Evolutionary conservation across 2,113 vertebrate genomes (phyloP).

Genomic region (Pachycephala philippinensis): DNA sequence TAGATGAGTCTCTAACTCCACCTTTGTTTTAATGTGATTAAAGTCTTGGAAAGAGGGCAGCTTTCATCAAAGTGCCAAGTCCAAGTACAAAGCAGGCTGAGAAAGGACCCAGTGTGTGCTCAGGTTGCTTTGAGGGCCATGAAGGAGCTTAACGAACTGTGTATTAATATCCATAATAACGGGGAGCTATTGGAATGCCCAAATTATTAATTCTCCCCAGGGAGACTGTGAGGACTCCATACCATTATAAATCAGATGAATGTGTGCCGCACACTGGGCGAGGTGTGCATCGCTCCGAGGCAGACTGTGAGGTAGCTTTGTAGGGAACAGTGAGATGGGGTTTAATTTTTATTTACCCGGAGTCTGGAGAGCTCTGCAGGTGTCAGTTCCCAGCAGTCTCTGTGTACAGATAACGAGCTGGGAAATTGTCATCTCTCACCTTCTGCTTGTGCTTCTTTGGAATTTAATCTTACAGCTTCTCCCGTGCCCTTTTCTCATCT

Average conservation of each 20-base stretch:
- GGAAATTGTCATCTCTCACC: neutral
- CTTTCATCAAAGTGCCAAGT: constrained; percentile 43
- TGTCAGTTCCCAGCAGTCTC: neutral
- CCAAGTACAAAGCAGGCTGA: constrained; percentile 3
- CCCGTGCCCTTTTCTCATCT: neutral
- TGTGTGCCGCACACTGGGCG: neutral
- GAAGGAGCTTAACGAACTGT: constrained; percentile 23
- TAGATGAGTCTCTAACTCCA: constrained; percentile 8
- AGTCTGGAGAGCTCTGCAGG: neutral
- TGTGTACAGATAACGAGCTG: neutral
- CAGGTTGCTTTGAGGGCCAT: neutral
- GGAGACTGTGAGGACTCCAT: neutral
- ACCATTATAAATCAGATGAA: neutral
- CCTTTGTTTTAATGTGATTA: constrained; percentile 36
- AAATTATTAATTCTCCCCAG: neutral
- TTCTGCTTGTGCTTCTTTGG: neutral
- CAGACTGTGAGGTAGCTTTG: neutral
- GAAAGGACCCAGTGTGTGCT: constrained; percentile 4
- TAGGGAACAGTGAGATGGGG: neutral
- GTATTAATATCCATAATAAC: neutral
- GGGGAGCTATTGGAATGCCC: neutral
- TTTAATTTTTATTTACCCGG: neutral
- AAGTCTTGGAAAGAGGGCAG: neutral
- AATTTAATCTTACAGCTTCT: rapidly evolving
- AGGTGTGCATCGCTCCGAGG: neutral